These are phyloP conservation scores for Staurois parvus DNA, from an alignment of 2,797 vertebrate genomes.

Conservation along the genomic window DNA sequence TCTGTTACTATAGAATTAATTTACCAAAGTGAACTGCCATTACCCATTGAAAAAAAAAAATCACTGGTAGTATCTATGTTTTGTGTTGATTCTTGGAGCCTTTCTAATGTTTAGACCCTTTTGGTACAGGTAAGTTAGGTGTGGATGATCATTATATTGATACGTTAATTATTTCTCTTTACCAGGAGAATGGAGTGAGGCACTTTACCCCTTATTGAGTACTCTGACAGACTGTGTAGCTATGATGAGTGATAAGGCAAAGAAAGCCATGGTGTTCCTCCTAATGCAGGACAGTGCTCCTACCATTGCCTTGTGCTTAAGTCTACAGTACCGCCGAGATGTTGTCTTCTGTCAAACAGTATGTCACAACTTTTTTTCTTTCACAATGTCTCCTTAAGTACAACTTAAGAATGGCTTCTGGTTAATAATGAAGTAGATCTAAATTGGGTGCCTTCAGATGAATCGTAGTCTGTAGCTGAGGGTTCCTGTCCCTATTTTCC, in stretches of 20 bases:
- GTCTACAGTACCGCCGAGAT: constrained; percentile 94
- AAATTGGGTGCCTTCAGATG: too few species aligned
- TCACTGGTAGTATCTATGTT: background rate
- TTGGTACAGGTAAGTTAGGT: background rate
- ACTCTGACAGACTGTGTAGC: constrained; percentile 92
- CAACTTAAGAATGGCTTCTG: background rate
- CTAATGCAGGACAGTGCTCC: constrained; percentile 97
- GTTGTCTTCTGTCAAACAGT: constrained; percentile 99
- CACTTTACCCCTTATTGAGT: constrained; percentile 91
- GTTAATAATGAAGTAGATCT: too few species aligned
- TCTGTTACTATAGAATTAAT: background rate
- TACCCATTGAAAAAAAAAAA: background rate
- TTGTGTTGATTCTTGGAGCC: background rate
- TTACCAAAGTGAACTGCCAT: background rate
- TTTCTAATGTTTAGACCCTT: background rate
- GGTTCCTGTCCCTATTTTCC: too few species aligned
- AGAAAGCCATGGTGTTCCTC: constrained; percentile 97
- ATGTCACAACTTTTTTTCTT: constrained; percentile 64
- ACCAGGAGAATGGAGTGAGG: constrained; percentile 96
- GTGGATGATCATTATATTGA: background rate
- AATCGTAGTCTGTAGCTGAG: too few species aligned
- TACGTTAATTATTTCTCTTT: constrained; percentile 26
- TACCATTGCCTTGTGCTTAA: constrained; percentile 91
- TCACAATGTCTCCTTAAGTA: background rate
- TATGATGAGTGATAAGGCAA: constrained; percentile 98